Evolutionary conservation across 2,888 invertebrate genomes (phyloP).

Genomic region (Lycaena phlaeas): DNA sequence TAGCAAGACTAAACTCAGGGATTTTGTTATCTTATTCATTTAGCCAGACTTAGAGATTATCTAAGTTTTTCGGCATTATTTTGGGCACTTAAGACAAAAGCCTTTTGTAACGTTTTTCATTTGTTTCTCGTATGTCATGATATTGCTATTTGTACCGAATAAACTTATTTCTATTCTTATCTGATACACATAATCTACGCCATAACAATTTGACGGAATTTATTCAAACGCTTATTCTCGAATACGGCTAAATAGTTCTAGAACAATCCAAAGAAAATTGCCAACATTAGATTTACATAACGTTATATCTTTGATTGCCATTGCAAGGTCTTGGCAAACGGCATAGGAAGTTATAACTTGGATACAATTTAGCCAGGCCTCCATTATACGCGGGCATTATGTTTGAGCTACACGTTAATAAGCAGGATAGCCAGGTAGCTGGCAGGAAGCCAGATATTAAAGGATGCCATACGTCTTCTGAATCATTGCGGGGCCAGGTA

Average conservation of each 20-base stretch:
- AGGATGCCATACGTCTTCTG: conserved; percentile 24
- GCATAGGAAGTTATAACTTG: not conserved
- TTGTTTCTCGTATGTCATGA: too few species aligned
- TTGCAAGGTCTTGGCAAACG: not conserved
- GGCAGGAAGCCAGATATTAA: conserved; percentile 23
- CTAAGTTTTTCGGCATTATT: too few species aligned
- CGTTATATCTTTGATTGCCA: not conserved
- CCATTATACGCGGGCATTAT: conserved; percentile 17
- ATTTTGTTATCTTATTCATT: too few species aligned
- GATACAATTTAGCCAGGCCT: not conserved
- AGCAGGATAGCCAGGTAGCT: conserved; percentile 22
- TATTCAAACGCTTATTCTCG: too few species aligned
- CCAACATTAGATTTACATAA: not conserved
- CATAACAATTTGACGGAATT: too few species aligned
- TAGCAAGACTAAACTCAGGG: too few species aligned
- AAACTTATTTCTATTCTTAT: too few species aligned
- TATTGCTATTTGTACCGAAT: too few species aligned
- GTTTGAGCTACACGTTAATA: conserved; percentile 23
- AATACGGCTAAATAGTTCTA: not conserved
- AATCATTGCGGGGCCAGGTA: conserved; percentile 17
- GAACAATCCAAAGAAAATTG: not conserved
- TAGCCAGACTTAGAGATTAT: too few species aligned
- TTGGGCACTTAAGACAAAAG: too few species aligned
- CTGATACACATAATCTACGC: too few species aligned
- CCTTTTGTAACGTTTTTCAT: too few species aligned